A percentile compares a stretch with the other conserved stretches of the same genome.
Evolutionary conservation across 1,140 invertebrate species (phyloP).

Genomic region (Nylanderia fulva): DNA sequence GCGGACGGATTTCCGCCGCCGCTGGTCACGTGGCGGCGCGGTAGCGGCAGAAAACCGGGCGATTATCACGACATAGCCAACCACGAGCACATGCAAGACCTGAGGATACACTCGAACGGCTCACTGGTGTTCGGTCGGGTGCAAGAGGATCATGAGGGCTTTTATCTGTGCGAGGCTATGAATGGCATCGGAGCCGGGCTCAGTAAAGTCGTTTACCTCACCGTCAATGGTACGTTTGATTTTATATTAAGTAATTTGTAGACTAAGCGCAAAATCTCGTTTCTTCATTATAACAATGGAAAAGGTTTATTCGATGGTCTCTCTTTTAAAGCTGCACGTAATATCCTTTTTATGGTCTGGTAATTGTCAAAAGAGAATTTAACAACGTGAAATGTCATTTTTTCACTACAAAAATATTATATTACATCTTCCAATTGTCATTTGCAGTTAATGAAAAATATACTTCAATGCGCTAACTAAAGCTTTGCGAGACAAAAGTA

Average conservation of each 20-base stretch:
- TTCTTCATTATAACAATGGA: background rate
- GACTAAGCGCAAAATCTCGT: background rate
- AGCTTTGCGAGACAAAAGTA: background rate
- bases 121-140: slow-evolving; percentile 93
- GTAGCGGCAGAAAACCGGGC: slow-evolving; percentile 92
- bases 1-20: slow-evolving; percentile 96
- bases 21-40: slow-evolving; percentile 94
- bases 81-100: slow-evolving; percentile 83
- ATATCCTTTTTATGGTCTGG: background rate
- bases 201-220: slow-evolving; percentile 94
- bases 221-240: slow-evolving; percentile 91
- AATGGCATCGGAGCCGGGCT: slow-evolving; percentile 96
- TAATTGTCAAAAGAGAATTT: slow-evolving; percentile 8
- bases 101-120: slow-evolving; percentile 92
- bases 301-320: background rate
- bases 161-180: slow-evolving; percentile 96
- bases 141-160: slow-evolving; percentile 94
- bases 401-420: background rate
- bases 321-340: background rate
- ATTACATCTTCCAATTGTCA: background rate
- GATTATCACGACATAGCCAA: slow-evolving; percentile 93
- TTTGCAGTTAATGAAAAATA: slow-evolving; percentile 7
- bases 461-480: background rate
- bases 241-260: background rate
- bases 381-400: slow-evolving; percentile 16